Evolutionary conservation across 2,797 vertebrate genomes (phyloP).

Genomic region (Myotis planiceps): DNA sequence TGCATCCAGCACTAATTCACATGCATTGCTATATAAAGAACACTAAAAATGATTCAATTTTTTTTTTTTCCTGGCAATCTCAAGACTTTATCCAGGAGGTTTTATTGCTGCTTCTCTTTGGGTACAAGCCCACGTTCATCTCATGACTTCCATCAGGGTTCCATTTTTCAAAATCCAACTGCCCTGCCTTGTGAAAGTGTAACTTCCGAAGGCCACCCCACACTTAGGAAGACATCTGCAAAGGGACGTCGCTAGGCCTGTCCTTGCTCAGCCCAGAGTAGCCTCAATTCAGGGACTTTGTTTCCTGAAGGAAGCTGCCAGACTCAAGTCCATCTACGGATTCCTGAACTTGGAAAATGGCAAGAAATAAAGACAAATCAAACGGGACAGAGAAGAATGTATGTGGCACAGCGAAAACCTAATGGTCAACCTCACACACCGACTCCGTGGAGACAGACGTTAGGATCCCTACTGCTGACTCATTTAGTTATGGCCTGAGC

Average conservation of each 20-base stretch:
- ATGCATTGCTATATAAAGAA: neutral
- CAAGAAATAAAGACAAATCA: neutral
- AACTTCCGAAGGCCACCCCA: conserved; percentile 53
- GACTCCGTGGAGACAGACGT: conserved; percentile 48
- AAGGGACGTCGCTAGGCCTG: conserved; percentile 67
- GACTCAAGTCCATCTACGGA: neutral
- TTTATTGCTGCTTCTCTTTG: neutral
- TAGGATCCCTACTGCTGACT: conserved; percentile 49
- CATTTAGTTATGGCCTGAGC: conserved; percentile 30
- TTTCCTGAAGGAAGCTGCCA: neutral
- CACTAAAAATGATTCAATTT: neutral
- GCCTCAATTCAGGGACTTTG: neutral
- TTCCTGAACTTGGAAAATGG: conserved; percentile 61
- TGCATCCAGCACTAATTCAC: neutral
- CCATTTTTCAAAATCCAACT: conserved; percentile 25
- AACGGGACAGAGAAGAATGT: conserved; percentile 41
- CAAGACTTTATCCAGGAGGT: neutral
- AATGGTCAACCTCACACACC: neutral
- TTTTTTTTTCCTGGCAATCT: neutral
- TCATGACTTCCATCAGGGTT: neutral
- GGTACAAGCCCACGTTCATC: conserved; percentile 8
- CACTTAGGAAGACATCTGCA: conserved; percentile 55
- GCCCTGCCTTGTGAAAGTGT: neutral
- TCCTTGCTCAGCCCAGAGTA: neutral
- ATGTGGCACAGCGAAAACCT: conserved; percentile 38